Evolutionary conservation across 2,797 vertebrate species (phyloP).

Genomic region (Oreochromis grahami): DNA sequence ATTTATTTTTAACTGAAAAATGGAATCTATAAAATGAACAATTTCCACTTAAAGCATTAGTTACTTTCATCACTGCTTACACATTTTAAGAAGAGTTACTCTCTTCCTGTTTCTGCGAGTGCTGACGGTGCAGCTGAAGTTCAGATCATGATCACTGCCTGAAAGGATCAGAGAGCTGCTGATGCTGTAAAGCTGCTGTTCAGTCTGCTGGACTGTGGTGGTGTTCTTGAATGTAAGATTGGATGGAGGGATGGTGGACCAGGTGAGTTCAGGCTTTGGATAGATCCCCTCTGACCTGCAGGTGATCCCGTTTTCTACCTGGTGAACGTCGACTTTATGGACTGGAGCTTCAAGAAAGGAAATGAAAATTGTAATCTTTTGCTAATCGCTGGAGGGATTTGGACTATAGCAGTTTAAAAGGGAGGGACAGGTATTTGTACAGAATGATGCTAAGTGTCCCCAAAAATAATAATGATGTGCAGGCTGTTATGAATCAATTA

Average conservation of each 20-base stretch:
- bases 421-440: neutral
- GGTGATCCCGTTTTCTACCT: neutral
- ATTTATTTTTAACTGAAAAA: too few species aligned
- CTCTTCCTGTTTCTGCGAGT: fast-evolving
- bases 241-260: too few species aligned
- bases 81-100: too few species aligned
- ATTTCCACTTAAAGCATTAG: neutral
- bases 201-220: neutral
- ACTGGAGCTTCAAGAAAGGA: neutral
- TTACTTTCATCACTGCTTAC: neutral
- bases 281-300: too few species aligned
- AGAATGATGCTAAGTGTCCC: too few species aligned
- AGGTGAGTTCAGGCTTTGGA: too few species aligned
- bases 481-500: too few species aligned
- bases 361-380: too few species aligned
- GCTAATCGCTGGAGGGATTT: neutral
- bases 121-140: constrained; percentile 40
- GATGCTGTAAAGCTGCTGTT: neutral
- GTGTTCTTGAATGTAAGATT: fast-evolving
- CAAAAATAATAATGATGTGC: too few species aligned
- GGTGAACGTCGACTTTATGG: neutral
- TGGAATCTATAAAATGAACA: too few species aligned
- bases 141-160: fast-evolving
- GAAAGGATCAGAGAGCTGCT: neutral
- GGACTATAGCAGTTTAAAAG: neutral